These are phyloP conservation scores for Aspidiotus rigidus DNA, from an alignment of 2,888 invertebrate genomes.

Conservation along the genomic window DNA sequence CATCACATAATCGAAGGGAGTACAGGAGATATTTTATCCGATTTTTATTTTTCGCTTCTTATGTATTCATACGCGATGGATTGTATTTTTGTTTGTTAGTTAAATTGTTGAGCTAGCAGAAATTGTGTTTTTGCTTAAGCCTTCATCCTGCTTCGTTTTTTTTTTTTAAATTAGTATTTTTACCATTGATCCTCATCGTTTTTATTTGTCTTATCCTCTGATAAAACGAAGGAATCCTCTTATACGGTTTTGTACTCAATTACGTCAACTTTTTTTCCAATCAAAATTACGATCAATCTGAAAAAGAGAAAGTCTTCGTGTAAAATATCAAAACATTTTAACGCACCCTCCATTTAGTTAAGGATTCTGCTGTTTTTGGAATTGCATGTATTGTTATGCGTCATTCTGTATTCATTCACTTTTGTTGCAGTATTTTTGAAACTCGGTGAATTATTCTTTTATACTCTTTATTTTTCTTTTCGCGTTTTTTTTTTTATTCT, in stretches of 20 bases:
- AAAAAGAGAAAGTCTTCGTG: background rate
- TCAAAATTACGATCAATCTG: constrained; percentile 15
- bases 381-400: background rate
- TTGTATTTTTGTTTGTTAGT: no score
- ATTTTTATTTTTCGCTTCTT: constrained; percentile 8
- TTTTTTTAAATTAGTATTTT: constrained; percentile 2
- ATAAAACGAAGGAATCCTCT: no score
- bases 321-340: constrained; percentile 24
- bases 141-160: constrained; percentile 4
- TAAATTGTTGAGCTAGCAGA: background rate
- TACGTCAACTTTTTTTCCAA: constrained; percentile 1
- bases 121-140: constrained; percentile 11
- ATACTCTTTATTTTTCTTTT: background rate
- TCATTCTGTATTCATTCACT: background rate
- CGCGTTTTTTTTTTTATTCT: background rate
- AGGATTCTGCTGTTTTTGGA: background rate
- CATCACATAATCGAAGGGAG: no score
- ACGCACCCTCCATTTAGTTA: constrained; percentile 29
- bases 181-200: no score
- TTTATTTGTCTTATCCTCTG: no score
- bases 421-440: background rate
- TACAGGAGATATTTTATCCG: background rate
- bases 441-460: background rate
- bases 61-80: background rate
- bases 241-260: no score